Percentiles rank a stretch among this genome's conserved stretches.
These are phyloP conservation scores for Limnodromus scolopaceus DNA, from an alignment of 2,797 vertebrate species.

Conservation along the genomic window DNA sequence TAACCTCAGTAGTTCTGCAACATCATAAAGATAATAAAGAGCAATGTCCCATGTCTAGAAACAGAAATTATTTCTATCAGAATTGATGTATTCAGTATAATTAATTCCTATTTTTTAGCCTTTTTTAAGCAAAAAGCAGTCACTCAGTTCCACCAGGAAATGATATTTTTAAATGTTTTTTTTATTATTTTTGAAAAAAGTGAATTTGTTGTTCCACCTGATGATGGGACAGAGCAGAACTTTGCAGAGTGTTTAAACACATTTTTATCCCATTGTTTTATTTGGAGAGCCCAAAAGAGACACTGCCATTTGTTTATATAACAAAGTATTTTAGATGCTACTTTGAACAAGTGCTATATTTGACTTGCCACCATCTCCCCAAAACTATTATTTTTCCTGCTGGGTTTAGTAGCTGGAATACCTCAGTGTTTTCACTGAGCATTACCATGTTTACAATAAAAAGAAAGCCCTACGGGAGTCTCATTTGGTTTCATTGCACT, in stretches of 20 bases:
- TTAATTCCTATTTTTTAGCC: slow-evolving; percentile 4
- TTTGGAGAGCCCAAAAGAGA: background rate
- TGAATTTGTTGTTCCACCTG: background rate
- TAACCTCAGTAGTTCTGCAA: slow-evolving; percentile 39
- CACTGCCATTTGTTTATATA: background rate
- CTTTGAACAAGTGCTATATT: background rate
- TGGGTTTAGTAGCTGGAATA: slow-evolving; percentile 26
- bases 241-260: background rate
- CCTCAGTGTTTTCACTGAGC: slow-evolving; percentile 8
- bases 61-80: slow-evolving; percentile 13
- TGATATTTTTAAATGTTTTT: background rate
- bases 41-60: slow-evolving; percentile 56
- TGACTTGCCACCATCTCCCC: background rate
- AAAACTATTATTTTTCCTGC: background rate
- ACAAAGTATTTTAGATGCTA: background rate
- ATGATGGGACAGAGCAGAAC: background rate
- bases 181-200: background rate
- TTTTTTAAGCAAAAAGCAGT: background rate
- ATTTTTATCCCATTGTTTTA: background rate
- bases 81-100: background rate
- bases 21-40: slow-evolving; percentile 65
- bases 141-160: background rate
- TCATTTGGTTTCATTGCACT: background rate
- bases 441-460: slow-evolving; percentile 22
- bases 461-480: slow-evolving; percentile 17